Base-by-base conservation (phyloP, 1,140 invertebrate genomes). In the Cotesia chilonis region DNA sequence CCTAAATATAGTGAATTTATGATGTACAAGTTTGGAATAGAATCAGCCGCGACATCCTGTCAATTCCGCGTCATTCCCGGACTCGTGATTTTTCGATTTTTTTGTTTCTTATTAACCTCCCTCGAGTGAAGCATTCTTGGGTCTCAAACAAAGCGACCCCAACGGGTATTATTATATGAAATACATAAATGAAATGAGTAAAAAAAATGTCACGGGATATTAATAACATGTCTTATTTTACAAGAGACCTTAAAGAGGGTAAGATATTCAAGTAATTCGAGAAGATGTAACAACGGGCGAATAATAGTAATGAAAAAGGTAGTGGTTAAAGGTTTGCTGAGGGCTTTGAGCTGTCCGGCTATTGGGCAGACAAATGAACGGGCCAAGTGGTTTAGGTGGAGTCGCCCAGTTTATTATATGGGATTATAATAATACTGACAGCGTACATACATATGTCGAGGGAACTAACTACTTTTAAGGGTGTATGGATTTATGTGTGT, bases 321-420 rank as follows among this genome's bases (percentile, higher is more conserved):
- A 80, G 81, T 78, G 79, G 72, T 64, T 74, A 65, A 74, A 55
- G 17, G 17, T 51, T 51, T 51, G 72, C 73, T 78, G 73, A 68
- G 68, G 73, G 78, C 80, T 82, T 84, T 82, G 81, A 82, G 80
- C 80, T 81, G 79, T 84, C 80, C 77, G 73, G 76, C 80, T 70
- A 80, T 82, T 83, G 82, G 81, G 81, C 74, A 77, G 74, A 80
- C 80, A 79, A 81, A 81, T 79, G 77, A 81, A 82, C 76, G 77
- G 70, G 66, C 69, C 72, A 79, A 79, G 79, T 80, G 79, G 80
- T 78, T 68, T 79, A 76, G 75, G 77, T 76, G 79, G 63, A 63
- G 54, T 68, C 65, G 70, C 55, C 38, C 54, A 74, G 38, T 74
- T 68, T 68, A 74, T 73, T 73, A 75, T 74, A 72, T 74, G 17